Base-by-base conservation (phyloP, 2,113 vertebrate species). In the Delphinapterus leucas region DNA sequence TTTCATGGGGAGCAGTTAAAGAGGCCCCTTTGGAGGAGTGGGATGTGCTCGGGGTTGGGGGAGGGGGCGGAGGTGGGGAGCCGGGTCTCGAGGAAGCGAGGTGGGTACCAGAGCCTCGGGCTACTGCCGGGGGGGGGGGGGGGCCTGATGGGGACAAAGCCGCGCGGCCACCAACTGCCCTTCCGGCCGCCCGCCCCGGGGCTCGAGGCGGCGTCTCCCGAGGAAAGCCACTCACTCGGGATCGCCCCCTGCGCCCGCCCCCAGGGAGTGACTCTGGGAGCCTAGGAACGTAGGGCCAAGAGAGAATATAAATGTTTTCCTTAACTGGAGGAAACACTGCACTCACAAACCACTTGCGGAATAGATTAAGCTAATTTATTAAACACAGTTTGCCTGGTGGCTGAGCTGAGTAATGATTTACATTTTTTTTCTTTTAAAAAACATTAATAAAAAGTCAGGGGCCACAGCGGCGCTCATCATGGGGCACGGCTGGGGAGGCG, bases 311-410 rank as follows among this genome's bases (percentile, higher is more conserved):
- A 99, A 99, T 99, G 99, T 99, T 99, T 99, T 99, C 98, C 98
- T 98, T 99, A 99, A 99, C 98, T 33, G 36, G 98, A 99, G 99
- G 99, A 99, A 99, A 98, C 99, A 99, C 98, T 93, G 98, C 13
- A 96, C 98, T 99, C 99, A 98, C 99, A 99, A 99, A 99, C 99
- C 99, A 99, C 99, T 99, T 99, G 99, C 98, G 97, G 99, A 99
- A 99, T 99, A 99, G 99, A 99, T 99, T 99, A 99, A 98, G 98
- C 98, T 99, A 98, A 99, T 99, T 99, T 99, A 99, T 99, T 99
- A 99, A 99, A 99, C 98, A 99, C 99, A 99, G 99, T 99, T 99
- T 99, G 99, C 99, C 98, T 99, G 99, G 99, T 99, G 99, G 99
- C 99, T 99, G 99, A 99, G 98, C 98, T 98, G 99, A 99, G 98